Conservation (phyloP, 1,140 invertebrate species). For the Achroia grisella region DNA sequence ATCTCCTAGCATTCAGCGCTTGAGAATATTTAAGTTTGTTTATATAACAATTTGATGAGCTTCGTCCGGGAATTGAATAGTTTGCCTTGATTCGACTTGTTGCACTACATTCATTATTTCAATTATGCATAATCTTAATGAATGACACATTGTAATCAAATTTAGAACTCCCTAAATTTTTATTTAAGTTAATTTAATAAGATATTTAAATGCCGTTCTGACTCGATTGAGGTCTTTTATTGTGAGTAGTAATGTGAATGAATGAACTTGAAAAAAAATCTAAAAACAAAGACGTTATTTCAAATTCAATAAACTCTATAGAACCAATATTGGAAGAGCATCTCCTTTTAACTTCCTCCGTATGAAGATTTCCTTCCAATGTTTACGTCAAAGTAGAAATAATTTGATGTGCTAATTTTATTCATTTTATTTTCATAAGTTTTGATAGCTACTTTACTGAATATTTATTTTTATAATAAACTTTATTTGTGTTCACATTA, state of each 20-base stretch:
- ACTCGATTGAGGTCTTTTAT: neutral
- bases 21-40: constrained; percentile 20
- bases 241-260: neutral
- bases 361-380: constrained; percentile 18
- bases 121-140: neutral
- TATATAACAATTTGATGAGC: neutral
- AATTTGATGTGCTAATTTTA: neutral
- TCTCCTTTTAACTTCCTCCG: constrained; percentile 19
- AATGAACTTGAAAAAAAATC: constrained; percentile 8
- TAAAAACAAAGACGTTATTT: constrained; percentile 28
- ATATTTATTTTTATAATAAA: no score
- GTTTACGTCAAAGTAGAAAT: neutral
- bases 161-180: no score
- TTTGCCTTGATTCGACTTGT: no score
- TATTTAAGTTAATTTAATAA: no score
- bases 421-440: no score
- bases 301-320: constrained; percentile 25
- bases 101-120: neutral
- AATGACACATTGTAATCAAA: no score
- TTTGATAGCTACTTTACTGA: no score
- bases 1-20: constrained; percentile 26
- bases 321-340: constrained; percentile 15
- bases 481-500: no score
- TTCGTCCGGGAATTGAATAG: no score
- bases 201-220: neutral